Evolutionary conservation across 2,113 vertebrate genomes (phyloP).

Genomic region (Ctenomys sociabilis): DNA sequence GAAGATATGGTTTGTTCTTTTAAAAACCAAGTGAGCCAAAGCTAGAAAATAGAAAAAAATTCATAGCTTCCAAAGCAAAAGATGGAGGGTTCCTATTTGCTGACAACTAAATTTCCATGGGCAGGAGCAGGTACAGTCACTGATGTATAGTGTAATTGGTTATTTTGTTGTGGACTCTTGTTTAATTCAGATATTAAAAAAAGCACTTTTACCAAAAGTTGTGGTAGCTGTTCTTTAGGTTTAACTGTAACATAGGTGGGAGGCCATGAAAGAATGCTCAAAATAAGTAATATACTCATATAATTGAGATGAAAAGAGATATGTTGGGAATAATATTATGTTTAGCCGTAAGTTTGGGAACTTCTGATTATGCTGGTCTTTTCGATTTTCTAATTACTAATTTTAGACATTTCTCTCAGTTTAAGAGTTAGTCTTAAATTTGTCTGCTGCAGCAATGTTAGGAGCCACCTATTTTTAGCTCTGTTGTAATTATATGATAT

Average conservation of each 20-base stretch:
- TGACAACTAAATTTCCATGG: neutral
- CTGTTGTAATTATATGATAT: constrained; percentile 58
- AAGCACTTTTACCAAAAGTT: constrained; percentile 64
- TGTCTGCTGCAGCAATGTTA: constrained; percentile 39
- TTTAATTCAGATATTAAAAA: neutral
- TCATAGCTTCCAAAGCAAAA: neutral
- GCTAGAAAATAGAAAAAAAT: neutral
- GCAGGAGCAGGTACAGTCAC: neutral
- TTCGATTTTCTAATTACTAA: constrained; percentile 65
- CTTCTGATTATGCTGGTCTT: constrained; percentile 77
- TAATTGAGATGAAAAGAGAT: constrained; percentile 68
- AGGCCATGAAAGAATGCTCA: constrained; percentile 27
- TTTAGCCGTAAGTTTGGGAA: constrained; percentile 66
- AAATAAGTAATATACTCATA: constrained; percentile 74
- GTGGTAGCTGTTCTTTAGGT: neutral
- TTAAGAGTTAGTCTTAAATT: constrained; percentile 67
- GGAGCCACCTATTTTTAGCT: constrained; percentile 64
- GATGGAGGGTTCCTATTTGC: neutral
- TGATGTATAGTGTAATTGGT: neutral
- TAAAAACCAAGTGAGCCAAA: neutral
- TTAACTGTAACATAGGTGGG: constrained; percentile 63
- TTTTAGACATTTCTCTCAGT: constrained; percentile 79
- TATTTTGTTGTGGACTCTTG: neutral
- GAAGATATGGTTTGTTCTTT: neutral
- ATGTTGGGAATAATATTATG: constrained; percentile 71